A percentile compares a stretch with the other conserved stretches of the same genome.
Conservation (phyloP, 1,140 invertebrate species). For the Drosophila prosaltans region DNA sequence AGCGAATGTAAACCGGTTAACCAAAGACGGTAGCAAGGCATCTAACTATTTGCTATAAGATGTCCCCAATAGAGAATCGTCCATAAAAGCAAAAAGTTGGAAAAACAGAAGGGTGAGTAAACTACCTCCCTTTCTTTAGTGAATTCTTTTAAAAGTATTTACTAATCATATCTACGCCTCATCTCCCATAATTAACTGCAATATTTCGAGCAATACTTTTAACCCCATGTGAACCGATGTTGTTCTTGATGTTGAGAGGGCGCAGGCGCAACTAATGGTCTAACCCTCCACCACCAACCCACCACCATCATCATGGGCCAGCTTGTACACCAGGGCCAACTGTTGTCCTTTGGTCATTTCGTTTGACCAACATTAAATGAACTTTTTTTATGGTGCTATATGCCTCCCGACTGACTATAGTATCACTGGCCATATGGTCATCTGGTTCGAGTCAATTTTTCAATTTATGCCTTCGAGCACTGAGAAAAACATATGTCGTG, state of each 20-base stretch:
- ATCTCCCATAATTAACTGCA: conserved; percentile 60
- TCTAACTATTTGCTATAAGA: conserved; percentile 43
- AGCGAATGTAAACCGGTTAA: conserved; percentile 67
- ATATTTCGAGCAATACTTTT: conserved; percentile 51
- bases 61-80: conserved; percentile 47
- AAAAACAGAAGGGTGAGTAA: conserved; percentile 39
- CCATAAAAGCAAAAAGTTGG: conserved; percentile 31
- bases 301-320: conserved; percentile 41
- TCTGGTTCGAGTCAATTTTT: conserved; percentile 29
- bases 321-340: conserved; percentile 51
- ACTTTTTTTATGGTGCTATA: conserved; percentile 10
- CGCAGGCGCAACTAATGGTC: conserved; percentile 80
- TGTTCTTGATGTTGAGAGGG: conserved; percentile 25
- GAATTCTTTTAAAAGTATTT: not conserved
- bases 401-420: not conserved
- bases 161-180: conserved; percentile 3
- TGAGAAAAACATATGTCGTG: conserved; percentile 22
- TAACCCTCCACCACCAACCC: conserved; percentile 38
- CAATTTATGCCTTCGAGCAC: conserved; percentile 14
- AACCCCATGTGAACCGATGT: conserved; percentile 63
- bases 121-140: not conserved
- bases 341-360: conserved; percentile 74
- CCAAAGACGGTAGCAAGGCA: conserved; percentile 44
- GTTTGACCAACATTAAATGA: conserved; percentile 62
- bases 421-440: conserved; percentile 45